Conservation (phyloP, 2,113 vertebrate species). For the Triplophysa rosa region DNA sequence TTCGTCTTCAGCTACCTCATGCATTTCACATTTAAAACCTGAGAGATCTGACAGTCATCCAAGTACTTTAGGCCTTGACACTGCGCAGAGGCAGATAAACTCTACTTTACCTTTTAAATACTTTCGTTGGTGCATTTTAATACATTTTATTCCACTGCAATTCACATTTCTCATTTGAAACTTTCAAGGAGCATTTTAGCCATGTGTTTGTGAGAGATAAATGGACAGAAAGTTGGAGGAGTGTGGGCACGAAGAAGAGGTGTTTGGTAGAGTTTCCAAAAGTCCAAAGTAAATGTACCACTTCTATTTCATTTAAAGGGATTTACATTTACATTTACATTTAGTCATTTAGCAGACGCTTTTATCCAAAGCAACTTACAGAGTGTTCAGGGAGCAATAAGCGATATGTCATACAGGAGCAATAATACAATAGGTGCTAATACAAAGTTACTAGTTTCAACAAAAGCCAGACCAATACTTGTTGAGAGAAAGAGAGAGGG, state of each 20-base stretch:
- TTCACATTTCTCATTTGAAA: constrained; percentile 2
- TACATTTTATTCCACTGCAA: neutral
- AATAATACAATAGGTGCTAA: too few relatives aligned
- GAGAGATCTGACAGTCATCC: constrained; percentile 30
- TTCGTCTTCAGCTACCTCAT: constrained; percentile 48
- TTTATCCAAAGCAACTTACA: too few relatives aligned
- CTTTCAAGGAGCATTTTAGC: neutral
- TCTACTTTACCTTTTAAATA: constrained; percentile 18
- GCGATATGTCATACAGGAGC: too few relatives aligned
- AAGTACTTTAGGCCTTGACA: constrained; percentile 31
- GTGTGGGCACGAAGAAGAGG: constrained; percentile 11
- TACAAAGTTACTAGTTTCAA: too few relatives aligned
- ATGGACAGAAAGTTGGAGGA: constrained; percentile 9
- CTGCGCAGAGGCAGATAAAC: neutral
- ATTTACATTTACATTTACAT: too few relatives aligned
- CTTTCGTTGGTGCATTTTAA: constrained; percentile 2
- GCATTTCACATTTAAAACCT: constrained; percentile 53
- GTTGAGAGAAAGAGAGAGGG: too few relatives aligned
- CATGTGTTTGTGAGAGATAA: constrained; percentile 14
- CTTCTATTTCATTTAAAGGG: too few relatives aligned
- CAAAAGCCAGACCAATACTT: too few relatives aligned
- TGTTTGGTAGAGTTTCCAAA: too few relatives aligned
- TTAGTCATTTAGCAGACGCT: too few relatives aligned
- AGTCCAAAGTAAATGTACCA: too few relatives aligned
- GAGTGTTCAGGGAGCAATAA: too few relatives aligned